Percentiles rank a stretch among this genome's conserved stretches.
Evolutionary conservation across 1,140 invertebrate genomes (phyloP).

Genomic region (Rhyzopertha dominica): DNA sequence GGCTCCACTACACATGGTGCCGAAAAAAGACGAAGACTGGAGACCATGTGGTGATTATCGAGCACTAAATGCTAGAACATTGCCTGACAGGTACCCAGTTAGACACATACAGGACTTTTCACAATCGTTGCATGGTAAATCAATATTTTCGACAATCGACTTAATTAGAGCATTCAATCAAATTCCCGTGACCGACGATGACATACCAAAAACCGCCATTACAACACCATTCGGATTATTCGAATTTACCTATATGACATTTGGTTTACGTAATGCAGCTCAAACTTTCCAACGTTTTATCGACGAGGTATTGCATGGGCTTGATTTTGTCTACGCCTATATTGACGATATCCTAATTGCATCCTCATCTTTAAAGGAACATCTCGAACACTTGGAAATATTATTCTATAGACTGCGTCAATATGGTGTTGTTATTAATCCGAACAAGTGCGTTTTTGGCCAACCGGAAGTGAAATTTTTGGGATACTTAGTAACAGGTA

Average conservation of each 20-base stretch:
- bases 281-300: conserved; percentile 26
- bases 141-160: conserved; percentile 44
- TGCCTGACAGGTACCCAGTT: conserved; percentile 42
- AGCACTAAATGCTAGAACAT: conserved; percentile 43
- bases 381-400: conserved; percentile 25
- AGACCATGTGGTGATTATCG: conserved; percentile 49
- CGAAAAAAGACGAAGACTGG: conserved; percentile 42
- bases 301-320: conserved; percentile 9
- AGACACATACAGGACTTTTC: conserved; percentile 29
- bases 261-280: conserved; percentile 23
- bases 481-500: conserved; percentile 29
- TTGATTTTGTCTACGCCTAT: conserved; percentile 25
- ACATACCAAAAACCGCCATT: conserved; percentile 27
- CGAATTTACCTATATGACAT: conserved; percentile 26
- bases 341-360: conserved; percentile 36
- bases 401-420: conserved; percentile 30
- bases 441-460: conserved; percentile 33
- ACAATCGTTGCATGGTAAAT: too few relatives aligned
- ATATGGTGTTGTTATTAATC: conserved; percentile 33
- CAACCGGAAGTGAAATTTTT: conserved; percentile 31
- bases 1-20: conserved; percentile 44
- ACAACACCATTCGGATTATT: conserved; percentile 26
- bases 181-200: conserved; percentile 31
- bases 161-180: conserved; percentile 46
- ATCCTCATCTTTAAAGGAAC: conserved; percentile 31